phyloP scores from a whole-genome alignment of 2,797 vertebrate genomes.

The Aselliscus stoliczkanus region DNA sequence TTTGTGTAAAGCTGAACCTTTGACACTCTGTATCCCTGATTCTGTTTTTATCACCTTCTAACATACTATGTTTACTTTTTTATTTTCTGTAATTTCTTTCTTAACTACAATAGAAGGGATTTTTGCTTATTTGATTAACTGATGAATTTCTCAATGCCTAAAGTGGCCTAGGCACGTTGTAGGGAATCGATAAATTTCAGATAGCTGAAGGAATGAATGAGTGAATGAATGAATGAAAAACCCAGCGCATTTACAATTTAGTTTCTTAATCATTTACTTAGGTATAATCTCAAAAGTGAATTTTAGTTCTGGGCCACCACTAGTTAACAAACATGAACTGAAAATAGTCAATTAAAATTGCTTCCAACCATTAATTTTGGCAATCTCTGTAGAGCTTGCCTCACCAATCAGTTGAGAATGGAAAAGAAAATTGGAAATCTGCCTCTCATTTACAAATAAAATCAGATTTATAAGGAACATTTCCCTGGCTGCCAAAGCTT shows the following conservation, averaged over 20 bases:
- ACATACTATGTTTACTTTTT: not conserved
- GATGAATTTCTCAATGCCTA: not conserved
- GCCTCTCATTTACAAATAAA: not conserved
- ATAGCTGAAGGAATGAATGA: no score
- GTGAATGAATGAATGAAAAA: not conserved
- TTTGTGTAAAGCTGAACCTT: not conserved
- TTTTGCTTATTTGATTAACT: not conserved
- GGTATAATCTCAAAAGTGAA: not conserved
- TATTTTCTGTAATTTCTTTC: not conserved
- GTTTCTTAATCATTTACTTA: not conserved
- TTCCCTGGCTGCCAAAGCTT: not conserved
- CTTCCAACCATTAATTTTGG: not conserved
- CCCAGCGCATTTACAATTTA: not conserved
- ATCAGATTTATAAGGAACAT: not conserved
- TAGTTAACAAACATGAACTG: not conserved
- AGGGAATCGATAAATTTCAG: not conserved
- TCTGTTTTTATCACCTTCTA: not conserved
- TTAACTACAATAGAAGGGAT: not conserved
- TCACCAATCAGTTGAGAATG: not conserved
- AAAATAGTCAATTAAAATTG: not conserved
- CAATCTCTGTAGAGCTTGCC: not conserved
- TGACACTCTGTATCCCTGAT: fast-evolving
- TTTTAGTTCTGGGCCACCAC: not conserved
- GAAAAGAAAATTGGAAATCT: not conserved
- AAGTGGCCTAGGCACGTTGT: not conserved